phyloP scores from a whole-genome alignment of 2,797 vertebrate species.

The Sebastes diploproa region DNA sequence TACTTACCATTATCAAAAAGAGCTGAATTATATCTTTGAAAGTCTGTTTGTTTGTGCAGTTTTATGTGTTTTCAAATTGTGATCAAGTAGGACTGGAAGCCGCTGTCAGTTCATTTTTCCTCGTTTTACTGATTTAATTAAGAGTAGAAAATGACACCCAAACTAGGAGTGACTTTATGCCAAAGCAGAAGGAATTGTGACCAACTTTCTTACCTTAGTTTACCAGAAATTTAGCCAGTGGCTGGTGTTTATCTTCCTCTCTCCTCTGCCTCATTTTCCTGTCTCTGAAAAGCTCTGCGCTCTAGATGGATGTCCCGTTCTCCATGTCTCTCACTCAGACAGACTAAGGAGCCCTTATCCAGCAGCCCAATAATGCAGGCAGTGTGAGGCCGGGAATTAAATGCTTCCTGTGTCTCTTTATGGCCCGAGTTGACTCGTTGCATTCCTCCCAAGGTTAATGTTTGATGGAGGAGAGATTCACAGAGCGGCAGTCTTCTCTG shows the following conservation, averaged over 20 bases:
- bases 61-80: neutral
- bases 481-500: slow-evolving; percentile 73
- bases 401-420: slow-evolving; percentile 82
- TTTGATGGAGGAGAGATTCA: slow-evolving; percentile 75
- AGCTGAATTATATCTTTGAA: neutral
- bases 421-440: slow-evolving; percentile 75
- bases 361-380: slow-evolving; percentile 75
- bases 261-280: slow-evolving; percentile 61
- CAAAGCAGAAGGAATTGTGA: neutral
- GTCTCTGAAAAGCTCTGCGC: slow-evolving; percentile 61
- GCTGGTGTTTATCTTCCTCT: slow-evolving; percentile 45
- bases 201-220: neutral
- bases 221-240: slow-evolving; percentile 8
- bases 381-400: slow-evolving; percentile 80
- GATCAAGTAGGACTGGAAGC: neutral
- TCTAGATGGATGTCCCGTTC: slow-evolving; percentile 66
- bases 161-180: neutral
- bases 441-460: slow-evolving; percentile 80
- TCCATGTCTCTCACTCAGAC: slow-evolving; percentile 62
- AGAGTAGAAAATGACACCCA: neutral
- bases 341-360: slow-evolving; percentile 79
- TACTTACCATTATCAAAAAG: neutral
- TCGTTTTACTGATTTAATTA: neutral
- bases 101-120: neutral
- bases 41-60: neutral